Percentiles rank a stretch among this genome's conserved stretches.
Conservation (phyloP, 2,113 vertebrate species). For the Antennarius striatus region DNA sequence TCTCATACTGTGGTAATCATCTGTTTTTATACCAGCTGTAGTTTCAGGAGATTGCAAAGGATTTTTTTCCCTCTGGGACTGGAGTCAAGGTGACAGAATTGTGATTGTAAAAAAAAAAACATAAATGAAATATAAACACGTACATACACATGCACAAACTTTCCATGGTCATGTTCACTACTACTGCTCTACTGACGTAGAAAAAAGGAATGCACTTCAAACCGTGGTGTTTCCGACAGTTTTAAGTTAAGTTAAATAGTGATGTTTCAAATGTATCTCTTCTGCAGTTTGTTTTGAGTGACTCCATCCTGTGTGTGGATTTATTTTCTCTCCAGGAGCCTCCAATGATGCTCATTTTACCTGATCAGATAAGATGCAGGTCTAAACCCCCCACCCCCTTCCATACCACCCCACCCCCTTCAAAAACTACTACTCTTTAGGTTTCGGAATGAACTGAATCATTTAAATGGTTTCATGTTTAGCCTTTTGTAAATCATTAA, state of each 20-base stretch:
- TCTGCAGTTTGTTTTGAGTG: slow-evolving; percentile 58
- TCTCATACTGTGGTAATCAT: slow-evolving; percentile 47
- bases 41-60: slow-evolving; percentile 27
- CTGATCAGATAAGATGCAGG: slow-evolving; percentile 35
- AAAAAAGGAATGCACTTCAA: slow-evolving; percentile 13
- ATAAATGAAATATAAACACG: background rate
- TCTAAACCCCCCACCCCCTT: slow-evolving; percentile 24
- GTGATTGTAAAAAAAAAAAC: slow-evolving; percentile 40
- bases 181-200: slow-evolving; percentile 36
- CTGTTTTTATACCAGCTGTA: slow-evolving; percentile 45
- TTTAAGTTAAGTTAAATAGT: background rate
- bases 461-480: slow-evolving; percentile 80
- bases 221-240: background rate
- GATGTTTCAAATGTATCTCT: slow-evolving; percentile 20
- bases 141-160: background rate
- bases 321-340: slow-evolving; percentile 53
- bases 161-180: slow-evolving; percentile 1
- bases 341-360: slow-evolving; percentile 29
- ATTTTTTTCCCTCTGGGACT: slow-evolving; percentile 8
- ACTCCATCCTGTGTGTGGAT: slow-evolving; percentile 70
- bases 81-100: slow-evolving; percentile 23
- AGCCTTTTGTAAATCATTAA: slow-evolving; percentile 86
- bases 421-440: slow-evolving; percentile 51
- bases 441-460: slow-evolving; percentile 77
- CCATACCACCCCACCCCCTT: background rate